Conservation (phyloP, 2,888 invertebrate species). For the Drosophila austrosaltans region DNA sequence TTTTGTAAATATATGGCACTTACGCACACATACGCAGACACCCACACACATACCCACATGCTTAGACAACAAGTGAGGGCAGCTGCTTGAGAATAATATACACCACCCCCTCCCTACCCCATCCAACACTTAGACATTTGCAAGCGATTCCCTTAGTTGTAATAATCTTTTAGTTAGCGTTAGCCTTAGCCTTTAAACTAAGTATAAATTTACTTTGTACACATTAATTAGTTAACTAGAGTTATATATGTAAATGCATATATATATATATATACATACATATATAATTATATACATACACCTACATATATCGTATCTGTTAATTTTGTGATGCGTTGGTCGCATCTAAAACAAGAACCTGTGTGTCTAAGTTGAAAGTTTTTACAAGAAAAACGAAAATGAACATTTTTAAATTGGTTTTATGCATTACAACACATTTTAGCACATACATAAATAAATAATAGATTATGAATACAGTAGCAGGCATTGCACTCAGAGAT, state of each 20-base stretch:
- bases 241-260: conserved; percentile 40
- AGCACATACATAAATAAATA: conserved; percentile 48
- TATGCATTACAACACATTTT: conserved; percentile 44
- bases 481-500: conserved; percentile 19
- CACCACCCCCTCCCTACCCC: neutral
- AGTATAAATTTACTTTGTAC: conserved; percentile 44
- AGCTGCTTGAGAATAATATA: conserved; percentile 39
- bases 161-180: conserved; percentile 61
- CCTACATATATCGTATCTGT: conserved; percentile 72
- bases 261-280: conserved; percentile 27
- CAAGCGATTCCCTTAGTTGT: conserved; percentile 73
- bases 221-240: conserved; percentile 63
- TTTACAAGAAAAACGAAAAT: conserved; percentile 21
- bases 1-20: conserved; percentile 37
- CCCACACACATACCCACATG: conserved; percentile 19
- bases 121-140: conserved; percentile 20
- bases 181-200: conserved; percentile 51
- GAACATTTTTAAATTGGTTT: conserved; percentile 56
- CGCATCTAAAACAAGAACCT: conserved; percentile 83
- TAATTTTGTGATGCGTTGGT: conserved; percentile 81
- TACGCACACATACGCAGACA: conserved; percentile 31
- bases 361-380: conserved; percentile 60
- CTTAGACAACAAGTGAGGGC: conserved; percentile 32
- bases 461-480: conserved; percentile 19
- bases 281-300: conserved; percentile 82